Conservation (phyloP, 2,888 invertebrate genomes). For the Anaspis maculata region DNA sequence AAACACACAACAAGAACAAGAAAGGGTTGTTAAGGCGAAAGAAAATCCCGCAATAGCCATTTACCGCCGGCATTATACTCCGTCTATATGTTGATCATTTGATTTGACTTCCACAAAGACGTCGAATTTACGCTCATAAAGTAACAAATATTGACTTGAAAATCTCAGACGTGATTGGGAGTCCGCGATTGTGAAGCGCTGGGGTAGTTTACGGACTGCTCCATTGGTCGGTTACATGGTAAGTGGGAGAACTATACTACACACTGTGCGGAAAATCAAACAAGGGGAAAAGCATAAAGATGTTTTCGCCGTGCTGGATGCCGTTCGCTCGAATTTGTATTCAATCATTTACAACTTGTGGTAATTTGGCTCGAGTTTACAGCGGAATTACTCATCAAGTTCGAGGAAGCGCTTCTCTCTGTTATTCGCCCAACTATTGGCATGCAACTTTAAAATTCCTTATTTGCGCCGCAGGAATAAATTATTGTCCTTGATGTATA, state of each 20-base stretch:
- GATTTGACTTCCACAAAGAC: conserved; percentile 29
- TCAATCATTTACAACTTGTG: conserved; percentile 28
- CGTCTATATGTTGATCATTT: conserved; percentile 36
- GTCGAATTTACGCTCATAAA: conserved; percentile 36
- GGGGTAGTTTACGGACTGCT: conserved; percentile 31
- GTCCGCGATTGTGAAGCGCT: conserved; percentile 30
- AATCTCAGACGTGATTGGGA: conserved; percentile 42
- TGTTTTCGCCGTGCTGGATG: conserved; percentile 23
- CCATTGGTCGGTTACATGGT: conserved; percentile 15
- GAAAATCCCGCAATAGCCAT: too few species aligned
- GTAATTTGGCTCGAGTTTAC: conserved; percentile 19
- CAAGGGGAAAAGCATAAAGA: conserved; percentile 17
- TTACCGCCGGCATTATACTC: conserved; percentile 26
- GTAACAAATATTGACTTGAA: conserved; percentile 43
- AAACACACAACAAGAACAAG: too few species aligned
- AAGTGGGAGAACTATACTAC: conserved; percentile 15
- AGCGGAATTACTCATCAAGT: conserved; percentile 6
- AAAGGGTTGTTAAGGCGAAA: too few species aligned
- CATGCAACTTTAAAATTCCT: too few species aligned
- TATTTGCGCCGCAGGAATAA: too few species aligned
- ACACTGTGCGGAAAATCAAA: conserved; percentile 17
- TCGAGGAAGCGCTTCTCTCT: too few species aligned
- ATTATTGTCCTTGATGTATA: too few species aligned
- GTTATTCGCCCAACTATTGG: too few species aligned
- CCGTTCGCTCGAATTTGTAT: conserved; percentile 22